Evolutionary conservation across 2,113 vertebrate species (phyloP), one percentile per base, ranked within the genome.

Genomic region (Amazona guildingii): DNA sequence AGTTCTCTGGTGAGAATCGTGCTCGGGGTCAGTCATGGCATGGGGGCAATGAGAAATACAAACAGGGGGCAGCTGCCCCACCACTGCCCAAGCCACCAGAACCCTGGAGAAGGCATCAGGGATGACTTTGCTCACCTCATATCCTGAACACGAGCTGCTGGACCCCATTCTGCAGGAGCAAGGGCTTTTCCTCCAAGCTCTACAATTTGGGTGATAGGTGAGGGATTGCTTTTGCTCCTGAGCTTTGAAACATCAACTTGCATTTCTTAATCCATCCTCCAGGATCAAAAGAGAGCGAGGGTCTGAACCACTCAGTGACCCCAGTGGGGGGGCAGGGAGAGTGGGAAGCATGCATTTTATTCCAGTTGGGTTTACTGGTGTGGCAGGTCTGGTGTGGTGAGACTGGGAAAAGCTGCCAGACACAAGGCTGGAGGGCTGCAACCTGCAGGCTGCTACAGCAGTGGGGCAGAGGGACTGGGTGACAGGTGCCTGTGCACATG

Each of bases 21-120:
- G 0, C 13, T 6, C 9, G 10, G 13, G 16, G 23, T 28, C 1
- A 0, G 12, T 27, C 5, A 29, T 17, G 19, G 51, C 10, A 9
- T 24, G 11, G 17, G 13, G 18, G 4, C 24, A 70, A 24, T 0
- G 2, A 51, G 52, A 24, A 41, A 24, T 17, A 48, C 37, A 46
- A 84, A 15, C 23, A 75, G 44, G 21, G 57, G 23, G 33, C 57
- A 35, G 12, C 33, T 80, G 31, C 24, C 41, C 37, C 2, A 6
- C 8, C 41, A 6, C 57, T 83, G 72, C 54, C 59, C 51, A 23
- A 74, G 31, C 21, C 55, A 43, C 23, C 67, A 31, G 33, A 78
- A 74, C 33, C 80, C 24, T 43, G 24, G 12, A 69, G 25, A 73
- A 33, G 41, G 12, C 69, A 78, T 8, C 41, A 37, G 11, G 21